Evolutionary conservation across 1,140 invertebrate genomes (phyloP).

Genomic region (Agrypnia vestita): DNA sequence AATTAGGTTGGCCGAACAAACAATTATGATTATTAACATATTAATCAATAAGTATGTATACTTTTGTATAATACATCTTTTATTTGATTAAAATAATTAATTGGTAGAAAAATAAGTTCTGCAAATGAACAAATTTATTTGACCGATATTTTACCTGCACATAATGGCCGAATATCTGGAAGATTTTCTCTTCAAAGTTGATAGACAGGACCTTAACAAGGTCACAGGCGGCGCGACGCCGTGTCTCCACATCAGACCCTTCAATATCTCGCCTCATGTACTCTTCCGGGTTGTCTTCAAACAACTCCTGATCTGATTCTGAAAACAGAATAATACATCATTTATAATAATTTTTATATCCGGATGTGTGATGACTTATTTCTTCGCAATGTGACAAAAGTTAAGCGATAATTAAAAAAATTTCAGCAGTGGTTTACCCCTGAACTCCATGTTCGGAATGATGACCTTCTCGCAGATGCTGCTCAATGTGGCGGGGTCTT

Average conservation of each 20-base stretch:
- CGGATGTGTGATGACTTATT: too few species aligned
- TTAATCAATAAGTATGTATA: too few species aligned
- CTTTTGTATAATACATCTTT: too few species aligned
- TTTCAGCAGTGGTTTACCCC: slow-evolving; percentile 75
- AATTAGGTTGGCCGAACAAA: too few species aligned
- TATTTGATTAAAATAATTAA: too few species aligned
- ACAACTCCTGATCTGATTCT: slow-evolving; percentile 96
- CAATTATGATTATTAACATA: too few species aligned
- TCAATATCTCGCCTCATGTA: slow-evolving; percentile 98
- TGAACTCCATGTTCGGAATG: slow-evolving; percentile 97
- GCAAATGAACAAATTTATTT: neutral
- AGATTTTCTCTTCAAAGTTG: slow-evolving; percentile 94
- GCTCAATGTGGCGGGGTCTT: slow-evolving; percentile 88
- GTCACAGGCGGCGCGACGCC: slow-evolving; percentile 95
- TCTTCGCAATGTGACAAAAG: too few species aligned
- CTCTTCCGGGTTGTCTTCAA: slow-evolving; percentile 98
- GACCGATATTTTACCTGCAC: slow-evolving; percentile 64
- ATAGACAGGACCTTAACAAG: slow-evolving; percentile 91
- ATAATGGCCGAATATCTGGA: slow-evolving; percentile 93
- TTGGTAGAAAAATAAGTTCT: too few species aligned
- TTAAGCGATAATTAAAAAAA: slow-evolving; percentile 1
- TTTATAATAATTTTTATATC: too few species aligned
- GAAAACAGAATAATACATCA: slow-evolving; percentile 37
- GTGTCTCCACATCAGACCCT: slow-evolving; percentile 97
- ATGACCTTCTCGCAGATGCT: slow-evolving; percentile 98